Evolutionary conservation across 2,888 invertebrate genomes (phyloP).

Genomic region (Mythimna lalbum): DNA sequence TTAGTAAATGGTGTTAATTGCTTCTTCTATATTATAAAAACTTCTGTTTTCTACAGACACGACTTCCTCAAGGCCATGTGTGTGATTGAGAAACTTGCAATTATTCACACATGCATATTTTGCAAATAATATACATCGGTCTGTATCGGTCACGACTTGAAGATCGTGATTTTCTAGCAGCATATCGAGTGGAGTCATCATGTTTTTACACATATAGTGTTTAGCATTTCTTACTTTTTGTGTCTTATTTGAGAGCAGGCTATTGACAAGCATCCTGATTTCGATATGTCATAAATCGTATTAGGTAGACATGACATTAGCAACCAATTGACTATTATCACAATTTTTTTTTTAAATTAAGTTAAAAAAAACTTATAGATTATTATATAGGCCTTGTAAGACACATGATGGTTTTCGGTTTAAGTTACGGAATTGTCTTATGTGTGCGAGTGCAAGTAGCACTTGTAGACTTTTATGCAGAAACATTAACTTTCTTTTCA

Average conservation of each 20-base stretch:
- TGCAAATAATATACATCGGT: conserved; percentile 33
- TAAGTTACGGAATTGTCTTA: neutral
- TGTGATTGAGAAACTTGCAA: conserved; percentile 20
- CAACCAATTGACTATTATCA: too few relatives aligned
- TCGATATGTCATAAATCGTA: neutral
- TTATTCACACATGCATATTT: conserved; percentile 28
- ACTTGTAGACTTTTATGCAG: neutral
- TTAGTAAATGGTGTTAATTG: conserved; percentile 7
- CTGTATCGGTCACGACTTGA: conserved; percentile 35
- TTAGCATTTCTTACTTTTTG: neutral
- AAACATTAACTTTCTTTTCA: neutral
- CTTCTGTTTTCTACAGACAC: conserved; percentile 5
- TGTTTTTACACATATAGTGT: neutral
- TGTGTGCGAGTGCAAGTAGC: neutral
- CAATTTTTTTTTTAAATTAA: too few relatives aligned
- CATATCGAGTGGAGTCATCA: neutral
- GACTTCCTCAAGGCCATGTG: conserved; percentile 35
- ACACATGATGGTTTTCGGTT: neutral
- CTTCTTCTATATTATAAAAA: conserved; percentile 13
- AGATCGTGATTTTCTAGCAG: conserved; percentile 26
- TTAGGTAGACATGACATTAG: too few relatives aligned
- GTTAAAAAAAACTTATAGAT: too few relatives aligned
- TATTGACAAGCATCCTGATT: neutral
- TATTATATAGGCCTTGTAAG: too few relatives aligned
- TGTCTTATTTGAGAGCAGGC: neutral